Percentiles rank a stretch among this genome's conserved stretches.
phyloP scores from a whole-genome alignment of 2,888 invertebrate species.

The Cybosia mesomella region DNA sequence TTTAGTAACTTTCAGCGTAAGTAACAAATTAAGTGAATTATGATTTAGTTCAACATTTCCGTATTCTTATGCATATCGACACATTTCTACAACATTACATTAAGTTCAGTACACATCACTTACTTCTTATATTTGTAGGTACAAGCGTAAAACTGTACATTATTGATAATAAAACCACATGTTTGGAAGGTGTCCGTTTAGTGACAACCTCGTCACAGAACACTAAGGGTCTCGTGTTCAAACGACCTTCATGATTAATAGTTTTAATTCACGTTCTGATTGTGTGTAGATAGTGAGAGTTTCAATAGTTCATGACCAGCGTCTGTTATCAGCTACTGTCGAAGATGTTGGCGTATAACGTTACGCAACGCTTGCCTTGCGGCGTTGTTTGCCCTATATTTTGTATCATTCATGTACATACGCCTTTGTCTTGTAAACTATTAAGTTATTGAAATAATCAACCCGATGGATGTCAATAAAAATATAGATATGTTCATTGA shows the following conservation, averaged over 20 bases:
- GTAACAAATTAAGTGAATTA: neutral
- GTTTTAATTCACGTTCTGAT: conserved; percentile 22
- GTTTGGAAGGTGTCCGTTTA: neutral
- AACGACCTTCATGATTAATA: conserved; percentile 13
- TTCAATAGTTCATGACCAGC: conserved; percentile 32
- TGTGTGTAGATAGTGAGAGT: conserved; percentile 28
- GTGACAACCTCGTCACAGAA: neutral
- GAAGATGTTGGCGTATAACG: conserved; percentile 20
- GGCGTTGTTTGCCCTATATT: conserved; percentile 14
- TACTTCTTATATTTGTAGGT: neutral
- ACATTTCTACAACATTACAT: neutral
- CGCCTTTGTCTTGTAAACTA: neutral
- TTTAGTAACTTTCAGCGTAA: neutral
- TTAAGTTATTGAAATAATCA: neutral
- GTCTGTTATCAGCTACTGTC: conserved; percentile 35
- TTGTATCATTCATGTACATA: conserved; percentile 5
- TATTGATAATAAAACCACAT: neutral
- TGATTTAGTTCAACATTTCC: neutral
- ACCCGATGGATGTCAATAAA: neutral
- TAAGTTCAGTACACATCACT: neutral
- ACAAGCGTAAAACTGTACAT: neutral
- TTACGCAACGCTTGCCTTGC: conserved; percentile 44
- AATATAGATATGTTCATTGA: neutral
- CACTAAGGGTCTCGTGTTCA: neutral
- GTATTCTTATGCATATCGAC: neutral